phyloP scores from a whole-genome alignment of 2,797 vertebrate species.

The Rhinophrynus dorsalis region DNA sequence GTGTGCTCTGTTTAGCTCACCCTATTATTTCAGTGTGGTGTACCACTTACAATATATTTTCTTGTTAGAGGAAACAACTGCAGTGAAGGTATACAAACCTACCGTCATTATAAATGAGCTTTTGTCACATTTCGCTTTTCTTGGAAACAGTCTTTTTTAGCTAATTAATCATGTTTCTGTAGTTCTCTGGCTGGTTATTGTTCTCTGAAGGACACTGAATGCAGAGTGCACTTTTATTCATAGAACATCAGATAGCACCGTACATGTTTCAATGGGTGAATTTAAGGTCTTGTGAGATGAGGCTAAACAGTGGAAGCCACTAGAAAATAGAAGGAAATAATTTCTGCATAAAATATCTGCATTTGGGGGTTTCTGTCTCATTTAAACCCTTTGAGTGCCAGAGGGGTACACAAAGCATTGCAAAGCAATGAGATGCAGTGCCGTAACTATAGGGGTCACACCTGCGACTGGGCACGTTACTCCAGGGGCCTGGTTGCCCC shows the following conservation, averaged over 20 bases:
- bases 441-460: too few relatives aligned
- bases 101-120: constrained; percentile 2
- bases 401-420: too few relatives aligned
- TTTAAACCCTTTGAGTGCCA: too few relatives aligned
- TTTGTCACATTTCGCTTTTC: constrained; percentile 21
- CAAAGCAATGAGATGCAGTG: too few relatives aligned
- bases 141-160: constrained; percentile 14
- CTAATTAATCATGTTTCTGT: constrained; percentile 29
- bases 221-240: constrained; percentile 7
- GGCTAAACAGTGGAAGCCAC: neutral
- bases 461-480: too few relatives aligned
- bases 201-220: constrained; percentile 40
- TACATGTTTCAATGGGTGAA: neutral
- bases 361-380: too few relatives aligned
- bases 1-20: neutral
- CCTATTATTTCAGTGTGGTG: neutral
- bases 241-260: constrained; percentile 11
- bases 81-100: constrained; percentile 7
- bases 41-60: neutral
- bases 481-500: too few relatives aligned
- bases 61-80: neutral
- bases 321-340: neutral
- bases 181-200: constrained; percentile 21
- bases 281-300: constrained; percentile 2
- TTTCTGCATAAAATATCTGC: neutral